A percentile compares a stretch with the other conserved stretches of the same genome.
phyloP scores from a whole-genome alignment of 2,797 vertebrate genomes.

The Salmo trutta region DNA sequence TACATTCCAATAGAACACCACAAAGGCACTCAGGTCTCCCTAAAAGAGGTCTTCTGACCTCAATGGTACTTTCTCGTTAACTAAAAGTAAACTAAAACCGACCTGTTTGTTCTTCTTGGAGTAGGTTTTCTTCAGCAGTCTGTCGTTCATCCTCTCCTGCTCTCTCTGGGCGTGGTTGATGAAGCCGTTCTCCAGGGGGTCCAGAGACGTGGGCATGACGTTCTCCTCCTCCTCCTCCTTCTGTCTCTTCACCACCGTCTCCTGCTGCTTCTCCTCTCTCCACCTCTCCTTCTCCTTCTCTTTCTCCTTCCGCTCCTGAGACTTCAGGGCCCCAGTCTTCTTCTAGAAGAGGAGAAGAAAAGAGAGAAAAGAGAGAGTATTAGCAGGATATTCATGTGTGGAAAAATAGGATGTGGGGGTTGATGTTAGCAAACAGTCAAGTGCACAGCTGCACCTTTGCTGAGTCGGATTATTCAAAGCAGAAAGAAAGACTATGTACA shows the following conservation, averaged over 20 bases:
- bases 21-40: not conserved
- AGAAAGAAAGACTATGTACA: slow-evolving; percentile 14
- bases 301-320: slow-evolving; percentile 86
- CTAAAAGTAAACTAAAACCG: slow-evolving; percentile 44
- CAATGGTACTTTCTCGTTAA: not conserved
- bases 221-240: slow-evolving; percentile 84
- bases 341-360: slow-evolving; percentile 57
- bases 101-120: slow-evolving; percentile 93
- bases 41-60: not conserved
- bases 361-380: not conserved
- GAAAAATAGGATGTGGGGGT: not conserved
- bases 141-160: slow-evolving; percentile 85
- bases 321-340: slow-evolving; percentile 89
- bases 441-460: slow-evolving; percentile 34
- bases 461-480: slow-evolving; percentile 55
- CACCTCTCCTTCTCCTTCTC: slow-evolving; percentile 72
- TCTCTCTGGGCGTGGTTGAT: slow-evolving; percentile 84
- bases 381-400: not conserved
- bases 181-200: slow-evolving; percentile 87
- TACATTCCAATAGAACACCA: not conserved
- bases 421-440: slow-evolving; percentile 61
- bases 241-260: slow-evolving; percentile 81
- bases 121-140: slow-evolving; percentile 88
- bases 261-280: slow-evolving; percentile 73
- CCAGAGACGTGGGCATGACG: slow-evolving; percentile 80